Conservation (phyloP, 2,888 invertebrate genomes). For the Cepaea hortensis region DNA sequence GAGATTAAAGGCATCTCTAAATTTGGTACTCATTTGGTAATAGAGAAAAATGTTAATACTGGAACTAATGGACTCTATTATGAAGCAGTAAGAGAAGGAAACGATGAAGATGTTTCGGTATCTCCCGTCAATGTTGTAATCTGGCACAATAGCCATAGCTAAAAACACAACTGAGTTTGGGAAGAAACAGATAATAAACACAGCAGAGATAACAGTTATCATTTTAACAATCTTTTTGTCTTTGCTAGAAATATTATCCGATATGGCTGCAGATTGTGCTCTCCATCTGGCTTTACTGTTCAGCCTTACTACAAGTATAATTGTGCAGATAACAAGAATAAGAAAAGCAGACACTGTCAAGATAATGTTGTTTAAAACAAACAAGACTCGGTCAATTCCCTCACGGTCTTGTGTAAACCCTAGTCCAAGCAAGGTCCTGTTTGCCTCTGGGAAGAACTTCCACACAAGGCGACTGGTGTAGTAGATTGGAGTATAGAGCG, state of each 20-base stretch:
- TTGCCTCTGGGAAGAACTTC: neutral
- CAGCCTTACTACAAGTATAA: conserved; percentile 19
- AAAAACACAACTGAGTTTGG: neutral
- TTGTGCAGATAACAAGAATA: neutral
- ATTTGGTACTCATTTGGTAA: neutral
- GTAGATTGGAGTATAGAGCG: neutral
- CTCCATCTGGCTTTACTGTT: conserved; percentile 30
- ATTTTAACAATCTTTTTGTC: conserved; percentile 25
- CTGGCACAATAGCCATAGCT: conserved; percentile 3
- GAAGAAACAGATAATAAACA: neutral
- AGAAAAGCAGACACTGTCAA: conserved; percentile 3
- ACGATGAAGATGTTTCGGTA: conserved; percentile 1
- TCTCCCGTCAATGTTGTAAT: conserved; percentile 7
- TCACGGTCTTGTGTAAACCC: neutral
- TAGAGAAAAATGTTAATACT: conserved; percentile 2
- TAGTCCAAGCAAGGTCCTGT: neutral
- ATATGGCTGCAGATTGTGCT: neutral
- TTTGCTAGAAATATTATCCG: conserved; percentile 6
- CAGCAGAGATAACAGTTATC: neutral
- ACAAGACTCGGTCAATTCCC: neutral
- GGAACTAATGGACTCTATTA: conserved; percentile 25
- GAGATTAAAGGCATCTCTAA: neutral
- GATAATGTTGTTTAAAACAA: conserved; percentile 12
- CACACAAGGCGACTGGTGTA: neutral
- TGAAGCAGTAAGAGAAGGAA: neutral